A percentile compares a stretch with the other conserved stretches of the same genome.
phyloP scores from a whole-genome alignment of 2,113 vertebrate species.

The Leucoraja erinaceus region DNA sequence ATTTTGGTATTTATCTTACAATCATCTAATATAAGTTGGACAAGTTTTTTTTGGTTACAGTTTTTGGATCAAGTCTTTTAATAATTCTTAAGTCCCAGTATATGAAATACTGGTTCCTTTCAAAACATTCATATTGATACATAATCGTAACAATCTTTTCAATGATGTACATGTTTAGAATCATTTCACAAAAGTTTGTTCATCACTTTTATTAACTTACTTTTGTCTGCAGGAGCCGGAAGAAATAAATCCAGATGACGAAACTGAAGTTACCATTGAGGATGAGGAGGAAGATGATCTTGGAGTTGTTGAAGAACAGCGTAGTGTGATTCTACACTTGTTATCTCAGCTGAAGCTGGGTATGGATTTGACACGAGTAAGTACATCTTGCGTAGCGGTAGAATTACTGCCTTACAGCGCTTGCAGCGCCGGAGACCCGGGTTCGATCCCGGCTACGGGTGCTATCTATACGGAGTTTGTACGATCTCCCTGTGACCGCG shows the following conservation, averaged over 20 bases:
- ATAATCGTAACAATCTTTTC: not conserved
- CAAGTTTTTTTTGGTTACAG: not conserved
- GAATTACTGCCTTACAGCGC: too few relatives aligned
- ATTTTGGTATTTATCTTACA: not conserved
- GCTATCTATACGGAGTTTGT: too few relatives aligned
- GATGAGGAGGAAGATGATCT: conserved; percentile 78
- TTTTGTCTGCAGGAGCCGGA: conserved; percentile 69
- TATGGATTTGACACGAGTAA: conserved; percentile 96
- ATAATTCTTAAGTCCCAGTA: not conserved
- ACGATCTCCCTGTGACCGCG: too few relatives aligned
- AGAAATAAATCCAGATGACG: conserved; percentile 79
- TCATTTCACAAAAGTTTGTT: not conserved
- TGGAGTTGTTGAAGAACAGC: conserved; percentile 87
- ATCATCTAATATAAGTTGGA: not conserved
- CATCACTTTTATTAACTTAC: not conserved
- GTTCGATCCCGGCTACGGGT: too few relatives aligned
- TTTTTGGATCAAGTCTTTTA: not conserved
- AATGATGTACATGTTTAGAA: not conserved
- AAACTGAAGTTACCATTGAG: conserved; percentile 72
- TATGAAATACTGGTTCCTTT: not conserved
- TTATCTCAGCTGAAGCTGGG: conserved; percentile 96
- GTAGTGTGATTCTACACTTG: conserved; percentile 92
- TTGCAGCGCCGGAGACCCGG: too few relatives aligned
- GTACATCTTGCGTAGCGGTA: conserved; percentile 43
- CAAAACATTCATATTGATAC: not conserved